Evolutionary conservation across 2,888 invertebrate genomes (phyloP), one percentile per base, ranked within the genome.

Genomic region (Andrena fulva): DNA sequence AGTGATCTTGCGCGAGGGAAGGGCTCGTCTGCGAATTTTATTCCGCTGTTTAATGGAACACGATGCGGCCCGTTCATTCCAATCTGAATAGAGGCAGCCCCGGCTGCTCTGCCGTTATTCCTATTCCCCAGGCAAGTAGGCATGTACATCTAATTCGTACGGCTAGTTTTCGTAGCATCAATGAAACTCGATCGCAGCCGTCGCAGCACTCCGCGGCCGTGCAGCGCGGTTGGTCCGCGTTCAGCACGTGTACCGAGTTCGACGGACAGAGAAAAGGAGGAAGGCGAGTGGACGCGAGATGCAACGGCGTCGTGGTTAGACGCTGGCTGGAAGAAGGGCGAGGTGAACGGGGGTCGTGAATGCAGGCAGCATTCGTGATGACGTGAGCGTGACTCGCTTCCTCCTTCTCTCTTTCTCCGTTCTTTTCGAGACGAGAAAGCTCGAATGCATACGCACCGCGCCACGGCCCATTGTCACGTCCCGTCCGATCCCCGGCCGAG

Each of bases 341-440:
- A 77, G 74, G 84, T 60, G 84, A 24, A 77, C 59, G 71, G 77
- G 84, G 85, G 81, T 85, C 86, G 84, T 77, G 87, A 87, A 89
- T 89, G 89, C 89, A 87, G 82, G 85, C 86, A 90, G 90, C 90
- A 87, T 88, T 89, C 90, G 89, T 88, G 90, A 90, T 90, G 90
- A 90, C 87, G 89, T 71, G 85, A 90, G 89, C 89, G 88, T 89
- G 89, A 88, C 90, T 89, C 84, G 88, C 76, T 88, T 80, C 80
- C 81, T 73, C 78, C 70, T 81, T 73, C 77, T 84, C 75, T 85
- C 72, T 76, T 76, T 64, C 68, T 63, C 59, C 59, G 59, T 68
- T 74, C 78, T 78, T 84, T 72, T 50, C 35, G 54, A 20, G 27
- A 67, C 73, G 62, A 68, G 62, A 62, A 82, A 35, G 60, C 71